Evolutionary conservation across 2,797 vertebrate genomes (phyloP).

Genomic region (Catharus ustulatus): DNA sequence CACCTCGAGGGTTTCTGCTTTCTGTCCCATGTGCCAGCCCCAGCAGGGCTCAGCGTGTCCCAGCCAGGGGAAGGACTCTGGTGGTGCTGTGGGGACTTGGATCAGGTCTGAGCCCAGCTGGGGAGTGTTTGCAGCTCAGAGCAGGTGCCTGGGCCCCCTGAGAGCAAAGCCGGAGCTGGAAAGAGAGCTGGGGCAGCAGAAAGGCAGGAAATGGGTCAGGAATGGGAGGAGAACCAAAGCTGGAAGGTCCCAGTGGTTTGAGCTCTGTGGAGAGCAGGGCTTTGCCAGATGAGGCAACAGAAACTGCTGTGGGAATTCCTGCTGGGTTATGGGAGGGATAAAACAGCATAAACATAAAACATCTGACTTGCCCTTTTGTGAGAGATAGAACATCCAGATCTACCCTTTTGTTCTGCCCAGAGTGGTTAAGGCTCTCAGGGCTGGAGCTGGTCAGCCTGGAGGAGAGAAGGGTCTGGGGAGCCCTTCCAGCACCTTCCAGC

Average conservation of each 20-base stretch:
- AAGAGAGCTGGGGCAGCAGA: background rate
- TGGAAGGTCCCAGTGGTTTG: background rate
- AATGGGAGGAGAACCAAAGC: background rate
- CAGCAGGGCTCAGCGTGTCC: background rate
- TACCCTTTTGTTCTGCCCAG: background rate
- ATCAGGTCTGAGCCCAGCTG: background rate
- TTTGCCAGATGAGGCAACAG: background rate
- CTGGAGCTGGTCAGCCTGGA: background rate
- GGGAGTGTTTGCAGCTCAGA: background rate
- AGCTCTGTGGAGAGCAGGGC: background rate
- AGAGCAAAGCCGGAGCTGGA: background rate
- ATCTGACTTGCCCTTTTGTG: background rate
- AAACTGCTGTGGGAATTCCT: background rate
- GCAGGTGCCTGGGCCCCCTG: background rate
- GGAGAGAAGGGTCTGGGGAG: background rate
- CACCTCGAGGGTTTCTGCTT: fast-evolving
- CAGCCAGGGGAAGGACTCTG: background rate
- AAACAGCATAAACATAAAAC: background rate
- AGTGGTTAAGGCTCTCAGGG: background rate
- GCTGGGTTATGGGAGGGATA: background rate
- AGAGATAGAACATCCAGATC: background rate
- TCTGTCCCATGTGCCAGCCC: background rate
- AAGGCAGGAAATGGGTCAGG: background rate
- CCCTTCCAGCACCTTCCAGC: background rate
- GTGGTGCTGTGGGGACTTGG: background rate